phyloP scores from a whole-genome alignment of 1,140 invertebrate genomes.

The Aphaenogaster floridana region DNA sequence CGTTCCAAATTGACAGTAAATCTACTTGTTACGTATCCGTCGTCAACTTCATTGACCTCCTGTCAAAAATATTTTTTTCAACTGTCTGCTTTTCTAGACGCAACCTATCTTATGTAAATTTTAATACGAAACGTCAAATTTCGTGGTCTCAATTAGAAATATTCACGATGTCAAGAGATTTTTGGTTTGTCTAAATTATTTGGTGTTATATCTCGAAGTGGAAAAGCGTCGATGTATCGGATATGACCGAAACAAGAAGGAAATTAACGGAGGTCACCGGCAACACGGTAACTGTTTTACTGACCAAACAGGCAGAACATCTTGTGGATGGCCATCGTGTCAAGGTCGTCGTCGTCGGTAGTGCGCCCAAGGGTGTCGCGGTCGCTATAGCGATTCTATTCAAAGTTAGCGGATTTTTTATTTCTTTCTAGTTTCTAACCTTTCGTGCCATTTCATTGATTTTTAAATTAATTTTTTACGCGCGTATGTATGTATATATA shows the following conservation, averaged over 20 bases:
- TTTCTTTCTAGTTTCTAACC: not conserved
- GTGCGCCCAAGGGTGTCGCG: constrained; percentile 80
- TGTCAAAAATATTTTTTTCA: constrained; percentile 44
- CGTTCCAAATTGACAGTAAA: constrained; percentile 24
- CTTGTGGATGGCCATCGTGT: constrained; percentile 77
- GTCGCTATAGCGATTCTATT: constrained; percentile 80
- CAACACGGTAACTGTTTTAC: constrained; percentile 80
- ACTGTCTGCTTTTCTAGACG: constrained; percentile 40
- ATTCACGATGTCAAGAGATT: not conserved
- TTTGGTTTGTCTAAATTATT: constrained; percentile 27
- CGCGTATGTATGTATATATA: not conserved
- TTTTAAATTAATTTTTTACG: not conserved
- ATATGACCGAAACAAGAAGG: constrained; percentile 71
- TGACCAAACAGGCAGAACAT: constrained; percentile 80
- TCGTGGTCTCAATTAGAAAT: not conserved
- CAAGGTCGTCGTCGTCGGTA: constrained; percentile 82
- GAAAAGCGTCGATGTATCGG: constrained; percentile 8
- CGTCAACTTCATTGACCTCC: constrained; percentile 32
- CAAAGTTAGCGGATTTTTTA: constrained; percentile 75
- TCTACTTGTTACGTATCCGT: constrained; percentile 29
- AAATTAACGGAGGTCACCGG: constrained; percentile 67
- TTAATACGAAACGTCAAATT: constrained; percentile 51
- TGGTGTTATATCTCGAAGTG: not conserved
- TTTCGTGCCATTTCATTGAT: not conserved
- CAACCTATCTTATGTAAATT: constrained; percentile 19